phyloP scores from a whole-genome alignment of 2,113 vertebrate species.

The Tetrax tetrax region DNA sequence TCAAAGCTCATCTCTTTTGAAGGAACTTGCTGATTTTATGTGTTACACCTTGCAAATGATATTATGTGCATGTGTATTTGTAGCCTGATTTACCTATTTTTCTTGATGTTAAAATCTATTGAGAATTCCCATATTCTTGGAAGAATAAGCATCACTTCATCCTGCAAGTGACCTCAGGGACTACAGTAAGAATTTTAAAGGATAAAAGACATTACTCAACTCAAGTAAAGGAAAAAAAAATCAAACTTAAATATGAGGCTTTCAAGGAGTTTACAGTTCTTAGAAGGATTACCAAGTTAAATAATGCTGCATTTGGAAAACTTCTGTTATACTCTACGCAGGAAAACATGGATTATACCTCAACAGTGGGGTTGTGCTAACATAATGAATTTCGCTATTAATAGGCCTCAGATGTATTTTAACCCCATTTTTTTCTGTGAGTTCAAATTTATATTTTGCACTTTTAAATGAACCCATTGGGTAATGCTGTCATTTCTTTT shows the following conservation, averaged over 20 bases:
- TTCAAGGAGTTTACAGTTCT: not conserved
- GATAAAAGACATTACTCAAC: not conserved
- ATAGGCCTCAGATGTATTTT: not conserved
- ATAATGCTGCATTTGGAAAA: not conserved
- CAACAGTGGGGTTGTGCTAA: not conserved
- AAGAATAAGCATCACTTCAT: not conserved
- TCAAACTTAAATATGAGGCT: not conserved
- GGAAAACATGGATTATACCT: not conserved
- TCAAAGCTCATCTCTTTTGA: not conserved
- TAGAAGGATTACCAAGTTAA: not conserved
- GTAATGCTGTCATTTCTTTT: not conserved
- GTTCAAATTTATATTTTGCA: not conserved
- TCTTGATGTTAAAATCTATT: not conserved
- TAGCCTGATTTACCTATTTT: not conserved
- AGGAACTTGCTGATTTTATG: not conserved
- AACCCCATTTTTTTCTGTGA: not conserved
- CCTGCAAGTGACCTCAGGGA: not conserved
- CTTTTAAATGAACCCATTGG: slow-evolving; percentile 40
- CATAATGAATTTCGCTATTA: not conserved
- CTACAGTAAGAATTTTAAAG: slow-evolving; percentile 25
- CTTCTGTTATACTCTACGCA: rapidly evolving
- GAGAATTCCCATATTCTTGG: not conserved
- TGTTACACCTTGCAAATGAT: not conserved
- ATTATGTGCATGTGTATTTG: not conserved
- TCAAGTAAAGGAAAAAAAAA: not conserved